phyloP scores from a whole-genome alignment of 2,113 vertebrate species.

The Lagopus muta region DNA sequence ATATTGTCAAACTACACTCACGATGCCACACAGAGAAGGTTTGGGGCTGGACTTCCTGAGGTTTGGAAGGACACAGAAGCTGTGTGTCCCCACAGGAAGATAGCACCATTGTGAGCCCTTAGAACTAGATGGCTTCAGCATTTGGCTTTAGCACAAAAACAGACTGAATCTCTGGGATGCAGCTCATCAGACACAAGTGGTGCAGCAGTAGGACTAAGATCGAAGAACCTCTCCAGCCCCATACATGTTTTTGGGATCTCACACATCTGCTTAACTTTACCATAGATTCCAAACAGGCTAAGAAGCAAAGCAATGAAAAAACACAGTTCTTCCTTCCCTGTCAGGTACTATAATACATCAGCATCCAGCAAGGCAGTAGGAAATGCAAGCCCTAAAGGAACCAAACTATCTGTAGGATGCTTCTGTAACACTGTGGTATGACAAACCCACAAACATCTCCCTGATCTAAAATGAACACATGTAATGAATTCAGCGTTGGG shows the following conservation, averaged over 20 bases:
- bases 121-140: background rate
- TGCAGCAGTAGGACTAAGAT: too few species aligned
- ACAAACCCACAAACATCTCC: background rate
- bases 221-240: too few species aligned
- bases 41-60: background rate
- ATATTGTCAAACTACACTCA: too few species aligned
- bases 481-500: background rate
- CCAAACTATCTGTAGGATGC: background rate
- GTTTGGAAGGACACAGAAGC: background rate
- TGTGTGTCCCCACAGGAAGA: background rate
- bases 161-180: accelerated
- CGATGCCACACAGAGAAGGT: accelerated
- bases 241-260: accelerated
- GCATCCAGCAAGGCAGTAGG: background rate
- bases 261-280: background rate
- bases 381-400: accelerated
- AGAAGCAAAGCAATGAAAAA: background rate
- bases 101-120: background rate
- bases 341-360: accelerated
- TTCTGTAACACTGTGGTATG: accelerated
- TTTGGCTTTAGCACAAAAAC: background rate
- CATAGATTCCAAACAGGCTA: background rate
- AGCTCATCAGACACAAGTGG: background rate
- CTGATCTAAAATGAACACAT: background rate
- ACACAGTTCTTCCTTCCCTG: background rate